These are phyloP conservation scores for Drosophila lini DNA, from an alignment of 1,140 invertebrate genomes.

Conservation along the genomic window DNA sequence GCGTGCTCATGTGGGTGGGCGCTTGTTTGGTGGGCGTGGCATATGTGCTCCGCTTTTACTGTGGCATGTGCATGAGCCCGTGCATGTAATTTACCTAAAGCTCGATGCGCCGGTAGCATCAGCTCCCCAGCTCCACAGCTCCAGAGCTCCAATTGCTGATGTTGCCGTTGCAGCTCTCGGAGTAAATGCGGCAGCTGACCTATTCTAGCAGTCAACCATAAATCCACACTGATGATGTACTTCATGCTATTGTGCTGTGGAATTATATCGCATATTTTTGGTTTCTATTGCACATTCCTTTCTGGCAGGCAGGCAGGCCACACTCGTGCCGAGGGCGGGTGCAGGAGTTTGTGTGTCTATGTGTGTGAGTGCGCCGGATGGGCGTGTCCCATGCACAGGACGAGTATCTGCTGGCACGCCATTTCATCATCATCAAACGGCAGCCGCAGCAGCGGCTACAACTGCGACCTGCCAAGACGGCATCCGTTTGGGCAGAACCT, in stretches of 20 bases:
- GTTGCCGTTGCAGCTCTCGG: constrained; percentile 29
- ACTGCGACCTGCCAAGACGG: constrained; percentile 44
- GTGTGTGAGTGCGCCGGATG: constrained; percentile 12
- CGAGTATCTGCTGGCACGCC: constrained; percentile 67
- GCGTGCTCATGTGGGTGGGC: constrained; percentile 3
- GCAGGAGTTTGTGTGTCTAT: neutral
- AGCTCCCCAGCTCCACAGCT: constrained; percentile 4
- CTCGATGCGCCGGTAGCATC: constrained; percentile 58
- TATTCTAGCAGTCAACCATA: constrained; percentile 82
- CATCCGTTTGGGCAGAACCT: constrained; percentile 27
- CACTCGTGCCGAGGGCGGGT: constrained; percentile 8
- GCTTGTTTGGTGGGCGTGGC: constrained; percentile 32
- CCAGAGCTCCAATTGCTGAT: constrained; percentile 51
- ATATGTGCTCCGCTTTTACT: constrained; percentile 39
- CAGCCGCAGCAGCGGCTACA: constrained; percentile 45
- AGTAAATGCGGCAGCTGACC: constrained; percentile 81
- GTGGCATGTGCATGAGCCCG: constrained; percentile 62
- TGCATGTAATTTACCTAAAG: constrained; percentile 79
- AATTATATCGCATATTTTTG: constrained; percentile 83
- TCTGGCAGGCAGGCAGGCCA: constrained; percentile 72
- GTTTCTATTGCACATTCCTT: constrained; percentile 82
- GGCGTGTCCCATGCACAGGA: constrained; percentile 36
- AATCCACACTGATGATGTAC: constrained; percentile 82
- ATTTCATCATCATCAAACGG: constrained; percentile 81
- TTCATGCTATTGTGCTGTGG: constrained; percentile 82